Evolutionary conservation across 2,113 vertebrate species (phyloP).

Genomic region (Rhinichthys klamathensis): DNA sequence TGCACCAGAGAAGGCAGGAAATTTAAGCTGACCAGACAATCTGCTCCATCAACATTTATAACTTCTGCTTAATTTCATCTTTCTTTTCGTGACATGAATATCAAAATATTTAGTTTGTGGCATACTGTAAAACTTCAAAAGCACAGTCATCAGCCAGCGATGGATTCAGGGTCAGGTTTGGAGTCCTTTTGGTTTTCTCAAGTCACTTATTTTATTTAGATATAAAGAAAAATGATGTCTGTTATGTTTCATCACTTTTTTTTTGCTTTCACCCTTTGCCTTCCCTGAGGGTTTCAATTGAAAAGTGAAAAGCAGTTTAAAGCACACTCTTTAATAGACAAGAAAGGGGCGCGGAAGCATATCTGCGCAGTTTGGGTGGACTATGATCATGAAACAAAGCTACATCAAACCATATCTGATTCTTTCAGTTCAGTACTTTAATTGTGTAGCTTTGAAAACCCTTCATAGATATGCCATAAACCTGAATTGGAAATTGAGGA

Average conservation of each 20-base stretch:
- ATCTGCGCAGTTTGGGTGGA: neutral
- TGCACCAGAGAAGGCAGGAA: constrained; percentile 28
- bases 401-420: constrained; percentile 13
- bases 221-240: constrained; percentile 13
- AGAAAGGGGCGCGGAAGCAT: neutral
- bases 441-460: neutral
- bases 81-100: constrained; percentile 24
- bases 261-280: constrained; percentile 14
- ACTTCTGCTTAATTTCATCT: neutral
- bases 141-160: neutral
- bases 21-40: constrained; percentile 16
- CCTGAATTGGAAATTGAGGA: neutral
- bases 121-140: neutral
- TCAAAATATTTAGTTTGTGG: constrained; percentile 20
- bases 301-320: constrained; percentile 36
- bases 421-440: constrained; percentile 16
- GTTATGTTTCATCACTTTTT: constrained; percentile 36
- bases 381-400: constrained; percentile 28
- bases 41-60: constrained; percentile 15
- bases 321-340: constrained; percentile 16
- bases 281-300: neutral
- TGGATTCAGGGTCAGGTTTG: constrained; percentile 18
- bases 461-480: neutral
- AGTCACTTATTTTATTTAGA: constrained; percentile 21
- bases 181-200: neutral